Evolutionary conservation across 2,113 vertebrate species (phyloP).

Genomic region (Pogona vitticeps): DNA sequence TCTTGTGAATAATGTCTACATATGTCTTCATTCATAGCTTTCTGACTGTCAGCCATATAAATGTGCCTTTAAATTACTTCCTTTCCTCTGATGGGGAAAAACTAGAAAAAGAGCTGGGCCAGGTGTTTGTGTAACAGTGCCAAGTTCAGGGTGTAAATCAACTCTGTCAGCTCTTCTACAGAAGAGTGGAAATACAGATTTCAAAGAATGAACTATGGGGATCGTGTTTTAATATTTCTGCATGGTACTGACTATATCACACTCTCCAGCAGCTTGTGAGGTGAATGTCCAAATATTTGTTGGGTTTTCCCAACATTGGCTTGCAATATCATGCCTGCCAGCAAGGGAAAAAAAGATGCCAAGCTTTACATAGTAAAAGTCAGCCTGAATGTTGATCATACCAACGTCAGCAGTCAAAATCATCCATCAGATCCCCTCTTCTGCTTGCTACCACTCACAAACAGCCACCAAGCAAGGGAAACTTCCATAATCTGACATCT

Average conservation of each 20-base stretch:
- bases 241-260: slow-evolving; percentile 30
- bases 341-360: too few relatives aligned
- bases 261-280: slow-evolving; percentile 37
- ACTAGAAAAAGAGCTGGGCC: slow-evolving; percentile 47
- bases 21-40: slow-evolving; percentile 4
- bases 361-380: too few relatives aligned
- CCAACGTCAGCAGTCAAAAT: too few relatives aligned
- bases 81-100: slow-evolving; percentile 44
- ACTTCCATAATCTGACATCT: too few relatives aligned
- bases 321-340: too few relatives aligned
- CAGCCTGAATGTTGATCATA: too few relatives aligned
- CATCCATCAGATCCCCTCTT: too few relatives aligned
- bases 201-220: slow-evolving; percentile 7
- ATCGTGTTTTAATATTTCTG: slow-evolving; percentile 26
- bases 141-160: slow-evolving; percentile 50
- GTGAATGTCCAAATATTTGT: background rate
- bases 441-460: too few relatives aligned
- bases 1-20: background rate
- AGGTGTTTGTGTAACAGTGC: slow-evolving; percentile 64
- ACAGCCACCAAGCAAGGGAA: too few relatives aligned
- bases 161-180: slow-evolving; percentile 13
- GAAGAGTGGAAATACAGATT: slow-evolving; percentile 53
- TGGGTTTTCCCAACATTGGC: background rate
- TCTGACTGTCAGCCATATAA: background rate
- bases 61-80: slow-evolving; percentile 33